Evolutionary conservation across 2,113 vertebrate species (phyloP).

Genomic region (Eulacestoma nigropectus): DNA sequence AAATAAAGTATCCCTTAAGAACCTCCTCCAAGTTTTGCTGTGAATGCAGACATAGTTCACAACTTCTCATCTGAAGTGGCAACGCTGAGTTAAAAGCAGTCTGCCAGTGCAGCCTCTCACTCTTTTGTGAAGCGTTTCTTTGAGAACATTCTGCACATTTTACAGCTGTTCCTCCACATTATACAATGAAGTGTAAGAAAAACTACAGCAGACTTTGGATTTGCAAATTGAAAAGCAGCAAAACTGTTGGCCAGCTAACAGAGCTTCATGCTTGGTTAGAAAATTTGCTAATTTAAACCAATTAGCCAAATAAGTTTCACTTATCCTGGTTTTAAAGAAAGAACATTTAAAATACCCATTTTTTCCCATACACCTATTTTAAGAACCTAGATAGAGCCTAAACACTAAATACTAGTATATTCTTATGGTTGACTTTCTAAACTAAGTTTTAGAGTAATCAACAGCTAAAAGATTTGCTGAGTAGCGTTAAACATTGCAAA

Average conservation of each 20-base stretch:
- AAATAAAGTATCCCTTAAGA: conserved; percentile 1
- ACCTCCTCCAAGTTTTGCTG: conserved; percentile 1
- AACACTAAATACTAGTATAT: neutral
- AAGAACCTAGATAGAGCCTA: neutral
- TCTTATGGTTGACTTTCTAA: neutral
- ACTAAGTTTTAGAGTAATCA: neutral
- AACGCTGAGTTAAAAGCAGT: conserved; percentile 41
- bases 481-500: conserved; percentile 19
- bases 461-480: neutral
- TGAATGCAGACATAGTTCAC: conserved; percentile 14
- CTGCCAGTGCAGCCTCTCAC: conserved; percentile 34
- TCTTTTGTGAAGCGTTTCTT: conserved; percentile 47
- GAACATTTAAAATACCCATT: neutral
- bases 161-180: conserved; percentile 66
- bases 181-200: conserved; percentile 62
- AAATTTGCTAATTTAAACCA: conserved; percentile 64
- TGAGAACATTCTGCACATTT: conserved; percentile 65
- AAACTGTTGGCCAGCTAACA: conserved; percentile 52
- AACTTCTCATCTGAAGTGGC: conserved; percentile 50
- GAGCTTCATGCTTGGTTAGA: conserved; percentile 55
- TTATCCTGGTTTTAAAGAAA: neutral
- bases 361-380: neutral
- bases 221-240: conserved; percentile 62
- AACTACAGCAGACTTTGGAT: conserved; percentile 53
- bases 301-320: conserved; percentile 55